phyloP scores from a whole-genome alignment of 2,888 invertebrate genomes.

The Heterodera filipjevi region DNA sequence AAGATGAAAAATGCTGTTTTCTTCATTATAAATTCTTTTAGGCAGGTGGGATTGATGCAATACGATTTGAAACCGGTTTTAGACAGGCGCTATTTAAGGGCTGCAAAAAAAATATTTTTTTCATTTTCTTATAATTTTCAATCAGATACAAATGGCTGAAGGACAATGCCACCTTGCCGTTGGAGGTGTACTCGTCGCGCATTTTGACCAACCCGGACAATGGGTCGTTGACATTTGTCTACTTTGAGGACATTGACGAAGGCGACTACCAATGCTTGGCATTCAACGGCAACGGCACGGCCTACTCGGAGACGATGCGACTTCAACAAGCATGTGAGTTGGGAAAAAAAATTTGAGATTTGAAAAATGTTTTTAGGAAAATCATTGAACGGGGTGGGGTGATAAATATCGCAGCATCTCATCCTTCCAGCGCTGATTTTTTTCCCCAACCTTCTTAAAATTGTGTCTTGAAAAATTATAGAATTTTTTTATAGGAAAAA shows the following conservation, averaged over 20 bases:
- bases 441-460: no score
- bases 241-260: slow-evolving; percentile 54
- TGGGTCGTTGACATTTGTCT: slow-evolving; percentile 76
- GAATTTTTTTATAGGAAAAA: background rate
- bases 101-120: no score
- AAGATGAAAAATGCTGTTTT: no score
- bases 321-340: slow-evolving; percentile 62
- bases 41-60: no score
- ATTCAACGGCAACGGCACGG: slow-evolving; percentile 84
- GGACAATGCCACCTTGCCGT: slow-evolving; percentile 88
- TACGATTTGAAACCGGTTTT: no score
- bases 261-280: slow-evolving; percentile 74
- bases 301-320: slow-evolving; percentile 55
- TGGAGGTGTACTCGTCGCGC: slow-evolving; percentile 75
- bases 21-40: no score
- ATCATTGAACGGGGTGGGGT: no score
- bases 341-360: background rate
- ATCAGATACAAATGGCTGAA: slow-evolving; percentile 81
- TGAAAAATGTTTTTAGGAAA: background rate
- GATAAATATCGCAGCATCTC: no score
- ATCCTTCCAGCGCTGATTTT: no score
- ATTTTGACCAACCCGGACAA: slow-evolving; percentile 91
- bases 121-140: slow-evolving; percentile 6
- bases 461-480: background rate
- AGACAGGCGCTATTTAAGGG: no score